Percentiles rank a stretch among this genome's conserved stretches.
phyloP scores from a whole-genome alignment of 2,888 invertebrate genomes.

The Xanthia togata region DNA sequence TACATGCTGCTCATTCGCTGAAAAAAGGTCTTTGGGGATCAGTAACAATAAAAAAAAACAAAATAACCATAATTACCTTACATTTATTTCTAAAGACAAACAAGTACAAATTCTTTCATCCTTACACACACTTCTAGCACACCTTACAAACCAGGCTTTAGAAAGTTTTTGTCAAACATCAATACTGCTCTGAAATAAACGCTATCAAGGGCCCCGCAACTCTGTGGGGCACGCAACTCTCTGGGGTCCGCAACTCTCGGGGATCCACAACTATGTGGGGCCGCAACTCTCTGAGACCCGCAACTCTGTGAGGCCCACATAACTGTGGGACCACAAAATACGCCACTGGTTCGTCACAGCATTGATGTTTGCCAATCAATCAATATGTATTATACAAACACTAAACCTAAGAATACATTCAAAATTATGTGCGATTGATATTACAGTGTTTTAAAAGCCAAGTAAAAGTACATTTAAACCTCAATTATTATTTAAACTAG shows the following conservation, averaged over 20 bases:
- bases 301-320: neutral
- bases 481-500: neutral
- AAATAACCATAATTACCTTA: slow-evolving; percentile 57
- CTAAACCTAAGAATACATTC: slow-evolving; percentile 42
- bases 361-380: slow-evolving; percentile 9
- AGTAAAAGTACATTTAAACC: slow-evolving; percentile 2
- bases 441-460: slow-evolving; percentile 46
- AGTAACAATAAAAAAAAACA: slow-evolving; percentile 41
- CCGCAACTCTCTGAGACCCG: neutral
- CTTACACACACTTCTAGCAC: slow-evolving; percentile 62
- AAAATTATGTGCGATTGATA: slow-evolving; percentile 45
- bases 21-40: neutral
- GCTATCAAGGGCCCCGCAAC: neutral
- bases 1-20: neutral
- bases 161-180: slow-evolving; percentile 39
- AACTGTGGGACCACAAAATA: neutral
- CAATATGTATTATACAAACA: slow-evolving; percentile 34
- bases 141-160: slow-evolving; percentile 50
- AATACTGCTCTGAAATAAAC: slow-evolving; percentile 13
- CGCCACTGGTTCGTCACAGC: neutral
- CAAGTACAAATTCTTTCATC: slow-evolving; percentile 67
- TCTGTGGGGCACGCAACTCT: neutral
- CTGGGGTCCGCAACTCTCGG: too few species aligned
- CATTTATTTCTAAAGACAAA: slow-evolving; percentile 68
- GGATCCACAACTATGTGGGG: neutral